phyloP scores from a whole-genome alignment of 2,113 vertebrate species.

The Salvator merianae region DNA sequence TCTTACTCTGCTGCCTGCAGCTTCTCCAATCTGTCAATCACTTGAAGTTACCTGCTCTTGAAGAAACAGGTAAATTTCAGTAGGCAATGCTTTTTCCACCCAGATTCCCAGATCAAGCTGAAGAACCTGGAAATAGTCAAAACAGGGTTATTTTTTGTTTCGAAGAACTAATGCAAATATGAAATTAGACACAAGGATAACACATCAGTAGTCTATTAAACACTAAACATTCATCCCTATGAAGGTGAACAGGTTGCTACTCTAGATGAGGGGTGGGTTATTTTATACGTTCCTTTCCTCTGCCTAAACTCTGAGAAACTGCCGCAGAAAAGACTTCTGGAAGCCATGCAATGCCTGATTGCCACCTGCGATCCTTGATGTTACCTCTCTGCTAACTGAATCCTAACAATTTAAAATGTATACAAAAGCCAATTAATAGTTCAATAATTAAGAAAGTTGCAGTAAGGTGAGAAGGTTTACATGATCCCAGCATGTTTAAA shows the following conservation, averaged over 20 bases:
- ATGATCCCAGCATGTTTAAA: background rate
- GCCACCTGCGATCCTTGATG: background rate
- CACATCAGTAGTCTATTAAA: background rate
- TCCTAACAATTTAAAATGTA: background rate
- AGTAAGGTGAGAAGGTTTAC: background rate
- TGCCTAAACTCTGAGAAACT: background rate
- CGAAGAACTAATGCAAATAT: no score
- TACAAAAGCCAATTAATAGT: background rate
- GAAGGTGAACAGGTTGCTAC: background rate
- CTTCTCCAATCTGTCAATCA: no score
- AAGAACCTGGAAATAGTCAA: no score
- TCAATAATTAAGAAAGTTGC: background rate
- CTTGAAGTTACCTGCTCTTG: no score
- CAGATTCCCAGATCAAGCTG: no score
- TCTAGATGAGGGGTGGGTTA: background rate
- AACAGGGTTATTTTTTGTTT: no score
- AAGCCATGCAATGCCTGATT: background rate
- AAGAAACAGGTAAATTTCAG: no score
- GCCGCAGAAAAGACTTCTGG: background rate
- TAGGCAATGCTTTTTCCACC: no score
- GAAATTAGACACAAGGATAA: no score
- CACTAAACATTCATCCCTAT: background rate
- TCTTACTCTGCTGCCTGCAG: no score
- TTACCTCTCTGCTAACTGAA: background rate
- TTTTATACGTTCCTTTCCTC: background rate